Conservation (phyloP, 2,113 vertebrate genomes). For the mouse (Mus musculus) region GRCm39 chr13:56441501-56442000, state of each 20-base stretch:
- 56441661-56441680: not conserved
- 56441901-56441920: not conserved
- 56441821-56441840: not conserved
- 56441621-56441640: not conserved
- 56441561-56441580: not conserved
- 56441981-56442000: not conserved
- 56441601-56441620: not conserved
- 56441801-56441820: not conserved
- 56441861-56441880: constrained; percentile 1
- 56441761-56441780: not conserved
- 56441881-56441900: constrained; percentile 19
- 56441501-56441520: not conserved
- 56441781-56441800: not conserved
- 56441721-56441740: not conserved
- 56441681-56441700: too few species aligned
- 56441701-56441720: not conserved
- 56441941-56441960: not conserved
- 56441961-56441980: not conserved
- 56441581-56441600: not conserved
- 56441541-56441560: not conserved
- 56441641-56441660: not conserved
- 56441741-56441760: constrained; percentile 5
- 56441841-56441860: not conserved
- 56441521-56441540: not conserved
- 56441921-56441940: not conserved